Evolutionary conservation across 2,113 vertebrate species (phyloP), one percentile per base, ranked within the genome.

Genomic region (human): DNA sequence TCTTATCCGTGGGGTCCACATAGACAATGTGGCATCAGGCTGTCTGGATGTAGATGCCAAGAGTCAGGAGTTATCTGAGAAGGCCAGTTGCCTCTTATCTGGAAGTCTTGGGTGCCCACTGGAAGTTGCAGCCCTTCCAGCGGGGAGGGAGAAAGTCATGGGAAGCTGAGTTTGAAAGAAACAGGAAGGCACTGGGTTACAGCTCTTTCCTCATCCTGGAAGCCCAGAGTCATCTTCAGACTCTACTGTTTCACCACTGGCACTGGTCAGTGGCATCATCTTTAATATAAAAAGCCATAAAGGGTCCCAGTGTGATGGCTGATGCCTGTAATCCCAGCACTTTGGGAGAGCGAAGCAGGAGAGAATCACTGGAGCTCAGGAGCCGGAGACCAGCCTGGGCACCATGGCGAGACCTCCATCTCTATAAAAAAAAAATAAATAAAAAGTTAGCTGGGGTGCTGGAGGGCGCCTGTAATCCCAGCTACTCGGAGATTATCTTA

Each of bases 11-110:
- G 52, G 50, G 48, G 30, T 70, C 35, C 48, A 91, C 52, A 50
- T 57, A 76, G 25, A 18, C 6, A 7, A 40, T 52, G 22, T 40
- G 22, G 16, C 75, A 48, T 78, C 89, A 68, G 18, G n/a, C 17
- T 88, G 22, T 79, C 50, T 90, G 32, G n/a, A 6, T 87, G 80
- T 25, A 89, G 57, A 30, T 50, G 55, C 66, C 86, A 93, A 55
- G 52, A 83, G 97, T 87, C 78, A 66, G 40, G 25, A 72, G 80
- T 94, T 92, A 83, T 50, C 64, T 92, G 59, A 73, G 82, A 96
- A 70, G 93, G 27, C 68, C 91, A 90, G 89, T 50, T 72, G 30
- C 70, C 59, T 48, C 35, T 12, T 61, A 38, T 66, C 35, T 48
- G 52, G 66, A 50, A 45, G 45, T 66, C 25, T 48, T n/a, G 70